A percentile compares a stretch with the other conserved stretches of the same genome.
Conservation (phyloP, 2,113 vertebrate species). For the Odobenus rosmarus region DNA sequence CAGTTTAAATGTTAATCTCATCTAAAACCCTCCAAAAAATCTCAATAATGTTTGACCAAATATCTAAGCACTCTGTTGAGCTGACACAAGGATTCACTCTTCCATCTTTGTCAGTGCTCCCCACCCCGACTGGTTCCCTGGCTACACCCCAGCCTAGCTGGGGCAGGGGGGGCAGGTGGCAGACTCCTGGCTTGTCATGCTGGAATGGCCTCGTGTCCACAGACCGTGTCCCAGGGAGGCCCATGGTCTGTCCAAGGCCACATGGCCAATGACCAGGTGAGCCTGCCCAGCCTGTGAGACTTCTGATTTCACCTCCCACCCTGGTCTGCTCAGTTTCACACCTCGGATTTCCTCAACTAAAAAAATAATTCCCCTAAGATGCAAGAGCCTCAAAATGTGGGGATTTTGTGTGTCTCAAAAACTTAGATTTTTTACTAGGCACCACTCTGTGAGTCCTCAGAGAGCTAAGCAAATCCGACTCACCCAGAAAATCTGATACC, state of each 20-base stretch:
- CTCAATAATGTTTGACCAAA: too few species aligned
- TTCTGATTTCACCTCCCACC: not conserved
- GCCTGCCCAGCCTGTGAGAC: fast-evolving
- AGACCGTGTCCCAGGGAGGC: not conserved
- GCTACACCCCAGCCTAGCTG: not conserved
- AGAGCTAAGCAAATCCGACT: too few species aligned
- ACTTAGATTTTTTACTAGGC: not conserved
- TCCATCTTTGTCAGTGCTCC: not conserved
- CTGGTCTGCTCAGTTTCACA: fast-evolving
- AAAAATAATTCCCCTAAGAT: not conserved
- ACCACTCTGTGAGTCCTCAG: not conserved
- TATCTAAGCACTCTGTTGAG: not conserved
- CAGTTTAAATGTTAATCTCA: not conserved
- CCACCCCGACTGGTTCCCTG: not conserved
- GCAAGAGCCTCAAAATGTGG: not conserved
- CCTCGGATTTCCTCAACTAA: not conserved
- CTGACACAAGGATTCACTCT: not conserved
- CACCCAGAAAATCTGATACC: not conserved
- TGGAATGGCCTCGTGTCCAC: not conserved
- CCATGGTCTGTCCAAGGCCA: fast-evolving
- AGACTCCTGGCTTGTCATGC: fast-evolving
- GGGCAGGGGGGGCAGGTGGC: too few species aligned
- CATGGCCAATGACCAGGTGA: fast-evolving
- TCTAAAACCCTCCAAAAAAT: not conserved
- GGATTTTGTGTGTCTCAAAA: not conserved